These are phyloP conservation scores for Nasua narica DNA, from an alignment of 2,797 vertebrate species.

Conservation along the genomic window DNA sequence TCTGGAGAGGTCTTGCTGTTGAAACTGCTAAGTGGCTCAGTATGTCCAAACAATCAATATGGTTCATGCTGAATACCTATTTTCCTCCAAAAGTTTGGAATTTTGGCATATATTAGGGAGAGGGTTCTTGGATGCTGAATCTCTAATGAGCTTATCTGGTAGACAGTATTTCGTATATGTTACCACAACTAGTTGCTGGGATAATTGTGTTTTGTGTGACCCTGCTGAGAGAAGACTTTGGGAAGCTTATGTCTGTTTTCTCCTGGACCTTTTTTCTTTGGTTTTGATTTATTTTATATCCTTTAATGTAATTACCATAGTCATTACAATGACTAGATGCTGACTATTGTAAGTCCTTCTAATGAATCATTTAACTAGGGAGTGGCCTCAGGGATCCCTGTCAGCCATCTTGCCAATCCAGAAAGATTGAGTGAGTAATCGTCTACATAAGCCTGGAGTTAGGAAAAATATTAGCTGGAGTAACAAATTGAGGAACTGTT, in stretches of 20 bases:
- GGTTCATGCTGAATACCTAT: background rate
- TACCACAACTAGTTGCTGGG: background rate
- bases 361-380: background rate
- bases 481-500: background rate
- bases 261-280: background rate
- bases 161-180: background rate
- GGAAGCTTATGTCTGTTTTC: background rate
- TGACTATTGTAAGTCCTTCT: background rate
- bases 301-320: background rate
- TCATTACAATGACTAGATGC: background rate
- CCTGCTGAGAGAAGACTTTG: background rate
- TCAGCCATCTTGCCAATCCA: background rate
- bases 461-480: background rate
- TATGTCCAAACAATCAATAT: background rate
- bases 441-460: background rate
- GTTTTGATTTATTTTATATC: background rate
- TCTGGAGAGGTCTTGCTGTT: background rate
- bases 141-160: background rate
- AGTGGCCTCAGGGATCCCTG: background rate
- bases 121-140: background rate
- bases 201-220: background rate
- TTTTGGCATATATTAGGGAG: background rate
- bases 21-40: background rate
- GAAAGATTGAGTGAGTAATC: background rate
- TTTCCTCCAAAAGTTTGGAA: background rate